phyloP scores from a whole-genome alignment of 2,113 vertebrate genomes.

The Sminthopsis crassicaudata region DNA sequence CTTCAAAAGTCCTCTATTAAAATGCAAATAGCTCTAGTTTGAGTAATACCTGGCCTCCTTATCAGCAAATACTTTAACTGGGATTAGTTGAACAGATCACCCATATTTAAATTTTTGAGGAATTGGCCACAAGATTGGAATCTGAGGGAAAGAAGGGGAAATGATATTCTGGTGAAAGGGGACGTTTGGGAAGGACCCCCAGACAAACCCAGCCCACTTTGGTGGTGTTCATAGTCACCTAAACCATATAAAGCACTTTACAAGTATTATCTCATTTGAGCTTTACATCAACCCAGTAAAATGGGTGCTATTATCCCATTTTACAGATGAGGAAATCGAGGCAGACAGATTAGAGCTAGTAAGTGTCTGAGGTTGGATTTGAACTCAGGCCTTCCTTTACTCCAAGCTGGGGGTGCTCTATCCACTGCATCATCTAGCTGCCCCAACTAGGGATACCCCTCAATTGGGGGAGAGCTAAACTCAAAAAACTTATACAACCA shows the following conservation, averaged over 20 bases:
- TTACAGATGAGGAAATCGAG: too few relatives aligned
- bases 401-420: too few relatives aligned
- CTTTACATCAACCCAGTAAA: too few relatives aligned
- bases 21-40: conserved; percentile 9
- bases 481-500: too few relatives aligned
- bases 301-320: too few relatives aligned
- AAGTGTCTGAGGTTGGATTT: too few relatives aligned
- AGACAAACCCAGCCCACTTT: conserved; percentile 4
- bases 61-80: conserved; percentile 32
- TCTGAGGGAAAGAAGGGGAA: background rate
- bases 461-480: too few relatives aligned
- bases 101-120: conserved; percentile 1
- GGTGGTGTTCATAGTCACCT: background rate
- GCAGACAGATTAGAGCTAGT: too few relatives aligned
- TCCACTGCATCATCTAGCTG: too few relatives aligned
- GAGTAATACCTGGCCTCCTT: background rate
- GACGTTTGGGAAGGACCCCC: conserved; percentile 3
- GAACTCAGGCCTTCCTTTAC: too few relatives aligned
- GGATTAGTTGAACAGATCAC: conserved; percentile 42
- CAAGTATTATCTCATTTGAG: too few relatives aligned
- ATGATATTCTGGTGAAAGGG: background rate
- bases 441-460: too few relatives aligned
- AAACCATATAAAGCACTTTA: background rate
- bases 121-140: background rate
- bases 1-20: conserved; percentile 41